Conservation (phyloP, 2,888 invertebrate genomes). For the Parochlus steinenii region DNA sequence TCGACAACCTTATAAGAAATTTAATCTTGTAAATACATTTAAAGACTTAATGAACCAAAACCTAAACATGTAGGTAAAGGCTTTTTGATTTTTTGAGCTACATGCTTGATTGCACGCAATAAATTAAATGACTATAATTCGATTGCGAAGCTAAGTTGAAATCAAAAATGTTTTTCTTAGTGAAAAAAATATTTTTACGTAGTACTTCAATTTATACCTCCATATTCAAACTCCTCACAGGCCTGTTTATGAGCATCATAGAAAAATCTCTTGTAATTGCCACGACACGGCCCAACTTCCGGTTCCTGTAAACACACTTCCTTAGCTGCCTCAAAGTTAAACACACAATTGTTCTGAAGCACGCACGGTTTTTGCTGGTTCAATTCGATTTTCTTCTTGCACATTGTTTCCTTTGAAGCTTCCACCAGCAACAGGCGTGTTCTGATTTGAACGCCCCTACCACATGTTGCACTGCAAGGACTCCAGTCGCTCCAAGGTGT, state of each 20-base stretch:
- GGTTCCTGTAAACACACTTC: conserved; percentile 68
- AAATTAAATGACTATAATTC: no score
- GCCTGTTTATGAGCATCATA: conserved; percentile 56
- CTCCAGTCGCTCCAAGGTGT: conserved; percentile 86
- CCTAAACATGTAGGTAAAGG: no score
- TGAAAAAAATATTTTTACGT: no score
- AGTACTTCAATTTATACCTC: no score
- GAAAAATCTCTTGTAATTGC: conserved; percentile 73
- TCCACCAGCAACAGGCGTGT: conserved; percentile 54
- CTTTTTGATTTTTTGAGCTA: no score
- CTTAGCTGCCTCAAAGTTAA: conserved; percentile 61
- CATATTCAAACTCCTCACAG: conserved; percentile 78
- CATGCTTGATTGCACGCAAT: no score
- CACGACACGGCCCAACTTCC: conserved; percentile 75
- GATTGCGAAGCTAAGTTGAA: no score
- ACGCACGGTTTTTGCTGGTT: conserved; percentile 58
- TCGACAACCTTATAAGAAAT: conserved; percentile 67
- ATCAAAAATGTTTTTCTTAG: no score
- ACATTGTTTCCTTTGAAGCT: conserved; percentile 44
- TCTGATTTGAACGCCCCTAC: conserved; percentile 56
- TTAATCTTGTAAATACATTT: no score
- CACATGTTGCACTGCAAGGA: conserved; percentile 79
- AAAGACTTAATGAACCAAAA: no score
- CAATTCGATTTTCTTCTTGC: conserved; percentile 49
- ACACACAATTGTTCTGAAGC: conserved; percentile 47